Conservation (phyloP, 2,888 invertebrate genomes). For the Lysandra bellargus region DNA sequence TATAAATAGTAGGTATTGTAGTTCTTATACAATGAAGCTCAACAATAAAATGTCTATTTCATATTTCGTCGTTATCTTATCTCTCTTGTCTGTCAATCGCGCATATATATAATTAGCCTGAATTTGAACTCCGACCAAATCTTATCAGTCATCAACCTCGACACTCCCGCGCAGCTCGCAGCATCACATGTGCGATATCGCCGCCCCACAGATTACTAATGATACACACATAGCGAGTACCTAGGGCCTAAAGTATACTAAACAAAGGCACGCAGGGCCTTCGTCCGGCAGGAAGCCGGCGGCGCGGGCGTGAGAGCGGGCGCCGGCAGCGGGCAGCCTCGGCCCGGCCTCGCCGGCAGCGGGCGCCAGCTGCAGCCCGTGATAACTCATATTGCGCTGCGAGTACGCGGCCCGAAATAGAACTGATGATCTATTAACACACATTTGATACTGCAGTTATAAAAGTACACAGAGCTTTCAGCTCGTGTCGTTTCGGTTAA, state of each 20-base stretch:
- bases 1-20: not conserved
- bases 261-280: not conserved
- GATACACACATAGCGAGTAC: not conserved
- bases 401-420: not conserved
- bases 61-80: not conserved
- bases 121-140: not conserved
- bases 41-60: not conserved
- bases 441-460: not conserved
- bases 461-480: not conserved
- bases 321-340: not conserved
- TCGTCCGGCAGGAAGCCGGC: not conserved
- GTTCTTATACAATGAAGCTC: not conserved
- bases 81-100: not conserved
- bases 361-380: not conserved
- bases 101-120: not conserved
- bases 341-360: slow-evolving; percentile 4
- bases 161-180: not conserved
- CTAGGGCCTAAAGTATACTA: not conserved
- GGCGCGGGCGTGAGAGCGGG: not conserved
- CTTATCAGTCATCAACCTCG: not conserved
- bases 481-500: not conserved
- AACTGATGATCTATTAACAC: slow-evolving; percentile 3
- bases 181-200: not conserved
- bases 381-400: not conserved
- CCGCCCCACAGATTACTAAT: not conserved